Conservation (phyloP, 2,888 invertebrate species). For the Hedychridium roseum region DNA sequence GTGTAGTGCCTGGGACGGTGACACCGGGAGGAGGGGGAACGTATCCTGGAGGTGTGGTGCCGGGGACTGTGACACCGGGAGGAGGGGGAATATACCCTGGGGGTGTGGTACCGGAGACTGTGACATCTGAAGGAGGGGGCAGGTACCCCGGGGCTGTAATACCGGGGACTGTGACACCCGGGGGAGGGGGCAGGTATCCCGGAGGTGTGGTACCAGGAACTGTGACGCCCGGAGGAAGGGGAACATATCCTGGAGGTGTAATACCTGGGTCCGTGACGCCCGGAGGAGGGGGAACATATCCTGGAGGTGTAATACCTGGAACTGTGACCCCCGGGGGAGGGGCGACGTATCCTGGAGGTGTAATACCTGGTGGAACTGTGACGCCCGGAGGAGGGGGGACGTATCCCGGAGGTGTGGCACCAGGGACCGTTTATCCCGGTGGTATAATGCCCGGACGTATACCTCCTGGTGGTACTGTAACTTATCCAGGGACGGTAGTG, state of each 20-base stretch:
- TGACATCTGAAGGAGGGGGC: slow-evolving; percentile 10
- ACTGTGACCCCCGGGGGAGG: background rate
- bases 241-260: slow-evolving; percentile 10
- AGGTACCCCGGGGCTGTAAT: slow-evolving; percentile 20
- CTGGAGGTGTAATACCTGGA: background rate
- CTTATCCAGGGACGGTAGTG: slow-evolving; percentile 7
- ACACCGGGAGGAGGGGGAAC: slow-evolving; percentile 4
- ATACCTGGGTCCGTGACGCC: slow-evolving; percentile 6
- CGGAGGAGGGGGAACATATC: too few relatives aligned
- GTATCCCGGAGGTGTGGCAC: slow-evolving; percentile 11
- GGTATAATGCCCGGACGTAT: background rate
- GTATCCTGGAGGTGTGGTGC: slow-evolving; percentile 12
- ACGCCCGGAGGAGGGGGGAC: slow-evolving; percentile 4
- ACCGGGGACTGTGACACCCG: slow-evolving; percentile 13
- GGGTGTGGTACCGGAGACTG: slow-evolving; percentile 5
- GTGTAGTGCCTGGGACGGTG: slow-evolving; percentile 8
- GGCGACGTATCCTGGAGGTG: slow-evolving; percentile 8
- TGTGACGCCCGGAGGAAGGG: slow-evolving; percentile 2
- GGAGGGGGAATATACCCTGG: slow-evolving; percentile 16
- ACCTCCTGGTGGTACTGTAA: too few relatives aligned
- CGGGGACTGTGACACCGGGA: slow-evolving; percentile 18
- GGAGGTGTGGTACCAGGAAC: slow-evolving; percentile 7
- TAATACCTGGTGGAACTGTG: slow-evolving; percentile 7
- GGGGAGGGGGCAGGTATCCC: slow-evolving; percentile 4
- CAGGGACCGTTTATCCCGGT: slow-evolving; percentile 8